Evolutionary conservation across 2,797 vertebrate species (phyloP), one percentile per base, ranked within the genome.

Genomic region (Sebastiscus albofasciatus): DNA sequence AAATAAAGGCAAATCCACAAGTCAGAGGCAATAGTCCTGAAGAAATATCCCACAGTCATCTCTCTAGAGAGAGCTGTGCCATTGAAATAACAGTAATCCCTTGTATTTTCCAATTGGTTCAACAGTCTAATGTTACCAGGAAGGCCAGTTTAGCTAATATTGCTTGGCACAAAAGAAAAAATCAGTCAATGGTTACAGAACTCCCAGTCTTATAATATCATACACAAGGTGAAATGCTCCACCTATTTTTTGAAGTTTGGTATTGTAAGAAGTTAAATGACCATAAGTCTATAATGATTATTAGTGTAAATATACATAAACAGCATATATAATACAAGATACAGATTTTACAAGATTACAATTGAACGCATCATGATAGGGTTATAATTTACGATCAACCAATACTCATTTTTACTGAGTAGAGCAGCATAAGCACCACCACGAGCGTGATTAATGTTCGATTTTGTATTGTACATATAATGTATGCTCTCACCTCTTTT

Each of bases 1-100:
- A 89, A 89, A 94, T 93, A 86, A 91, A 83, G 79, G 66, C 27
- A 86, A 84, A 86, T 84, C 80, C 84, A 85, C 77, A 73, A 87
- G 83, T 89, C 76, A n/a, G 55, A 84, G 46, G 86, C 83, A 87
- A 71, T 67, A 82, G 74, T 85, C 72, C 83, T 77, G 81, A 80
- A 89, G 73, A 88, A 77, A 75, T 82, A 60, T 83, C 79, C 81
- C 60, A 72, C 56, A 86, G 84, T 82, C 67, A 83, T 87, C 24
- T 77, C 87, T 88, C 73, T 7, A 3, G 80, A 85, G 89, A 85
- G 46, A 76, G 72, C 36, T 4, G 69, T 56, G 82, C 59, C 61
- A 27, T 60, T 75, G 76, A 89, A 87, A 82, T 52, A 82, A 84
- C 29, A 59, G 22, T 80, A 62, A 81, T 82, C 69, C 60, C 72